A percentile compares a stretch with the other conserved stretches of the same genome.
These are phyloP conservation scores for Semicossyphus pulcher DNA, from an alignment of 2,113 vertebrate genomes.

Conservation along the genomic window DNA sequence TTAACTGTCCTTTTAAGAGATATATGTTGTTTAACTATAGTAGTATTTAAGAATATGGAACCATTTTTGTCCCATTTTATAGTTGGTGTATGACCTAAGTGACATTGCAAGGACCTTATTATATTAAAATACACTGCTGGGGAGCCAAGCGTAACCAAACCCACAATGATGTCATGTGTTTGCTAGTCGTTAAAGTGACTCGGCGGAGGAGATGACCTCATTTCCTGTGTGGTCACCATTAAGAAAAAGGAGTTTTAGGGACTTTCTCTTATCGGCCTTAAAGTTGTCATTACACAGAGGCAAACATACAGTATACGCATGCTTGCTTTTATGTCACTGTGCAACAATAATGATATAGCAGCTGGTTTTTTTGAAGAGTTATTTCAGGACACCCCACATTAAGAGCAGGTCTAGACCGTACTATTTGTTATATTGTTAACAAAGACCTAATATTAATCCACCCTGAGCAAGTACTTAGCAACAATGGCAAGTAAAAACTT, in stretches of 20 bases:
- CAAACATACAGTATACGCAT: too few species aligned
- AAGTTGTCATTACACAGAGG: background rate
- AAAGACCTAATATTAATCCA: too few species aligned
- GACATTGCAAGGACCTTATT: slow-evolving; percentile 21
- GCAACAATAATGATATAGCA: too few species aligned
- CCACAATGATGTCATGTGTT: slow-evolving; percentile 55
- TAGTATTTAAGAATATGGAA: too few species aligned
- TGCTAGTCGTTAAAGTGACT: slow-evolving; percentile 31
- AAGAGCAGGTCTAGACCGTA: too few species aligned
- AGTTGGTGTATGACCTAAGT: slow-evolving; percentile 5
- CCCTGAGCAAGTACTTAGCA: too few species aligned
- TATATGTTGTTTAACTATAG: too few species aligned
- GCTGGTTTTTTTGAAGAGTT: too few species aligned
- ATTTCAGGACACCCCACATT: background rate
- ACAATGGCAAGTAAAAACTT: background rate
- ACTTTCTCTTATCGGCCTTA: slow-evolving; percentile 28
- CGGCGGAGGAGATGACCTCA: slow-evolving; percentile 61
- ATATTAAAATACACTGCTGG: background rate
- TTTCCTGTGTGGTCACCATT: slow-evolving; percentile 58
- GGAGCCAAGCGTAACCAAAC: slow-evolving; percentile 31
- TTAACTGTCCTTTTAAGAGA: too few species aligned
- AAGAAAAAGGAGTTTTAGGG: slow-evolving; percentile 36
- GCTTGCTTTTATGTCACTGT: too few species aligned
- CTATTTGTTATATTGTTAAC: too few species aligned
- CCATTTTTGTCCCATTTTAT: background rate